A percentile compares a stretch with the other conserved stretches of the same genome.
Conservation (phyloP, 2,113 vertebrate species). For the Nothobranchius furzeri region DNA sequence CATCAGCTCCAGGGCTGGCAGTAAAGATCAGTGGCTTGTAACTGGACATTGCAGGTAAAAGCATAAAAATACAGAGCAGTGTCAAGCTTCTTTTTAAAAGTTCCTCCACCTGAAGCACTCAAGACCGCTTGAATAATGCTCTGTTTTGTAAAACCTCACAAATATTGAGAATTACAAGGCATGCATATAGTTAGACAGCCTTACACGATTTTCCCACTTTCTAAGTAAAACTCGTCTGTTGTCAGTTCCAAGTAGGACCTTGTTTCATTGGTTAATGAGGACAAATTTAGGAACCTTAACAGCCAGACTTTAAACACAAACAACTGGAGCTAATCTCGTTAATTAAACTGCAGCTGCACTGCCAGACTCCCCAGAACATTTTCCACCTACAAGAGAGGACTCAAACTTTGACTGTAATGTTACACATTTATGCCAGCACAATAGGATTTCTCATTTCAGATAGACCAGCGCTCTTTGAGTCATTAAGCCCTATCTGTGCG, state of each 20-base stretch:
- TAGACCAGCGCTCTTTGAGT: conserved; percentile 49
- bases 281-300: conserved; percentile 9
- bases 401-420: conserved; percentile 14
- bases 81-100: neutral
- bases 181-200: neutral
- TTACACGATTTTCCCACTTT: neutral
- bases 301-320: conserved; percentile 32
- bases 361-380: conserved; percentile 18
- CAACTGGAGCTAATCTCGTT: conserved; percentile 32
- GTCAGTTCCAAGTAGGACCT: neutral
- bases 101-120: neutral
- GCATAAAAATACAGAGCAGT: conserved; percentile 4
- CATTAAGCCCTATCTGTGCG: conserved; percentile 54
- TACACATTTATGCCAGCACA: conserved; percentile 9
- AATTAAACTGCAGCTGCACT: conserved; percentile 35
- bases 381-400: neutral
- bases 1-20: conserved; percentile 26
- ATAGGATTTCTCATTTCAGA: conserved; percentile 27
- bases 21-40: conserved; percentile 48
- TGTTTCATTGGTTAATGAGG: conserved; percentile 14
- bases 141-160: neutral
- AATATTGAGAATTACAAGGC: neutral
- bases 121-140: neutral
- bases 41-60: conserved; percentile 38
- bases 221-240: neutral